Conservation (phyloP, 2,888 invertebrate species). For the Acanthosepion lycidas region DNA sequence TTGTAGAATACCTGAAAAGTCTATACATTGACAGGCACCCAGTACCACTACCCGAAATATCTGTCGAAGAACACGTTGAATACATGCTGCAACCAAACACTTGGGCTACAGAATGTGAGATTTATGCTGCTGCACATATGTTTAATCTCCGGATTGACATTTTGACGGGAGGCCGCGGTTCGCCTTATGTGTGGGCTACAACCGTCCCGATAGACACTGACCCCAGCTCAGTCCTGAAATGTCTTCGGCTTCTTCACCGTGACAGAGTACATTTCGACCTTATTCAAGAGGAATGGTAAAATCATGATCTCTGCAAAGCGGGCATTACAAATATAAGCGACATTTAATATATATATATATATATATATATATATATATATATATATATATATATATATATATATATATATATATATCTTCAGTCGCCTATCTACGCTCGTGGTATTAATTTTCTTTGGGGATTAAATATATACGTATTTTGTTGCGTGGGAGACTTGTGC, state of each 20-base stretch:
- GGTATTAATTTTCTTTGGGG: no score
- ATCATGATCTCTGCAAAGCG: background rate
- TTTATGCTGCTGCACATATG: constrained; percentile 34
- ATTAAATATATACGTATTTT: no score
- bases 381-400: no score
- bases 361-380: no score
- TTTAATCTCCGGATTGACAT: constrained; percentile 35
- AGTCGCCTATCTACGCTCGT: no score
- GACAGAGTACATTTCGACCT: background rate
- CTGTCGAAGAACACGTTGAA: background rate
- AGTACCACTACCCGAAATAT: background rate
- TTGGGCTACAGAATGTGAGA: constrained; percentile 42
- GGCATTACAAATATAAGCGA: background rate
- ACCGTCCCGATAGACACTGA: background rate
- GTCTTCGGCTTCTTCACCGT: constrained; percentile 23
- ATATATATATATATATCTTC: no score
- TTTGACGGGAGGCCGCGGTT: background rate
- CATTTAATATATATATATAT: background rate
- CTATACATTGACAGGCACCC: background rate
- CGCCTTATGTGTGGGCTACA: background rate
- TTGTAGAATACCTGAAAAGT: constrained; percentile 13
- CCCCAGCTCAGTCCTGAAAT: background rate
- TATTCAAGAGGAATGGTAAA: constrained; percentile 13
- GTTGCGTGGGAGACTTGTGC: no score
- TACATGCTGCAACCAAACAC: background rate